Percentiles rank a stretch among this genome's conserved stretches.
Evolutionary conservation across 2,888 invertebrate genomes (phyloP).

Genomic region (Lutraria lutraria): DNA sequence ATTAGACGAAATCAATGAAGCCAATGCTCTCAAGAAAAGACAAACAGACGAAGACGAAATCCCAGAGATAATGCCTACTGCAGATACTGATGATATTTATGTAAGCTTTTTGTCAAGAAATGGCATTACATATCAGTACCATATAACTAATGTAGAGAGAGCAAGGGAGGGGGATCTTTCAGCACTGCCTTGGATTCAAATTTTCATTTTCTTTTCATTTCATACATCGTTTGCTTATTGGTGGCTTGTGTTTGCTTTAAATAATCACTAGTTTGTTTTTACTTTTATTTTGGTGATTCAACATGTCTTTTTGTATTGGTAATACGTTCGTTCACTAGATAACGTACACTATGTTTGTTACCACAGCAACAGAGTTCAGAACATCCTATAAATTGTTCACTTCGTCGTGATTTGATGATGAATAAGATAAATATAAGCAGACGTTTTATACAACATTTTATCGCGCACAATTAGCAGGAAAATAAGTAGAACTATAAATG

Average conservation of each 20-base stretch:
- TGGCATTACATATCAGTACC: not conserved
- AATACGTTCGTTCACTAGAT: not conserved
- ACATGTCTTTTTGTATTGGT: not conserved
- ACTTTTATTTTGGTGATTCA: not conserved
- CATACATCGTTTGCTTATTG: slow-evolving; percentile 2
- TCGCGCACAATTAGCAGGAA: not conserved
- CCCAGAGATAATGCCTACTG: slow-evolving; percentile 54
- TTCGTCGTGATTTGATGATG: not conserved
- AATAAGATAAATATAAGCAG: not conserved
- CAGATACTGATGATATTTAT: slow-evolving; percentile 38
- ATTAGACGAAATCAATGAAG: slow-evolving; percentile 59
- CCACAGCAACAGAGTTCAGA: not conserved
- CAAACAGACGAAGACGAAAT: not conserved
- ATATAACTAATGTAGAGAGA: not conserved
- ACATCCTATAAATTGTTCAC: not conserved
- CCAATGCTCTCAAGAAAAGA: slow-evolving; percentile 39
- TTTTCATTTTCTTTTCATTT: not conserved
- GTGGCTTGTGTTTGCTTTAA: not conserved
- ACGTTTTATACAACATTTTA: not conserved
- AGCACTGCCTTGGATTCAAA: not conserved
- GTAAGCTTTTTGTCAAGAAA: slow-evolving; percentile 40
- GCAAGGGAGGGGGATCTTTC: no score
- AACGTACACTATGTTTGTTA: not conserved
- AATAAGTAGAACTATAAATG: not conserved
- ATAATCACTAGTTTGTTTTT: not conserved